Base-by-base conservation (phyloP, 2,888 invertebrate genomes). In the Marronus borbonicus region DNA sequence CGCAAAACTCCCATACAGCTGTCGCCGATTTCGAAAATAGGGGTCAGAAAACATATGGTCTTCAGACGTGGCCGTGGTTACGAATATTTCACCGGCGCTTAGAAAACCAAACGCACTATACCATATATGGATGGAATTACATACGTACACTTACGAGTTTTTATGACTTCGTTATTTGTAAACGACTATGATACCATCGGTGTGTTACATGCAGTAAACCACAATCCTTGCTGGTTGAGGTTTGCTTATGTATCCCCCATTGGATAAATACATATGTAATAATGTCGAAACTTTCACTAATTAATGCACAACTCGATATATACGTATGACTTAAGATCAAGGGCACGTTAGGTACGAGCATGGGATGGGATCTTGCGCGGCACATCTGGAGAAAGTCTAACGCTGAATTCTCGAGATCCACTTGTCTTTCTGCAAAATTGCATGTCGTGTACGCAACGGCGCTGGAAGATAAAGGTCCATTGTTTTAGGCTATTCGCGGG, bases 31-130 rank as follows among this genome's bases (percentile, higher is more conserved):
- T 74, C 72, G 44, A 60, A 74, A 74, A 74, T 74, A 60, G 72
- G 60, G 72, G 72, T 74, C 72, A 74, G 60, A 62, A 74, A 60
- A 14, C 72, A 74, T 74, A 74, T 74, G 72, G 72, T 74, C 62
- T 12, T 74, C 72, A 74, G 58, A 62, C 60, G 44, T 44, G 60
- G 58, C 44, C 62, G 50, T 39, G 72, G 12, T 44, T 44, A 60
- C 44, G 39, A 74, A 60, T 74, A 44, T 70, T 70, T 10, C 36
- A 52, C 60, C 20, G 72, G 72, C 72, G 72, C 72, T 74, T 74
- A 74, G 72, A 74, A 74, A 74, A 60, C 44, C 49, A 60, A 74
- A 60, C 58, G 28, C 17, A 39, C 44, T 74, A 44, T 60, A 72
- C 72, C 72, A 55, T 74, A 60, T 74, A 60, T 60, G 60, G 72